These are phyloP conservation scores for Atherinomorus stipes DNA, from an alignment of 2,113 vertebrate species.

Conservation along the genomic window DNA sequence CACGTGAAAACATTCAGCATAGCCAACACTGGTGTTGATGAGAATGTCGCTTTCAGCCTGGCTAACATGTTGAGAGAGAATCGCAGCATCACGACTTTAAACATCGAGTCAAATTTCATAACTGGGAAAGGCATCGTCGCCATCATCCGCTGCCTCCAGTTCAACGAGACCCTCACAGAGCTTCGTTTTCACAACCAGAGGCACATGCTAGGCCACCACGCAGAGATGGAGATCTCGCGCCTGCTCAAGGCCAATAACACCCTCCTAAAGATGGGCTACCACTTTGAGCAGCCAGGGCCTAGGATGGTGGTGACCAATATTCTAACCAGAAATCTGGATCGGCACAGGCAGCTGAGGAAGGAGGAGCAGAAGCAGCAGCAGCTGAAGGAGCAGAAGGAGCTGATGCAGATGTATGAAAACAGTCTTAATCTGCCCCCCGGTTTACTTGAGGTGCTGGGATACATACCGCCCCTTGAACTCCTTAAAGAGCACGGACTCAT, in stretches of 20 bases:
- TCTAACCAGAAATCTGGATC: conserved; percentile 94
- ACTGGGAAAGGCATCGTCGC: conserved; percentile 94
- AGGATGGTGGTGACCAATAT: conserved; percentile 98
- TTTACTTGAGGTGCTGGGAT: conserved; percentile 89
- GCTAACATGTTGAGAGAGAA: conserved; percentile 98
- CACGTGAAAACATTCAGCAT: conserved; percentile 91
- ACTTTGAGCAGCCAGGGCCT: conserved; percentile 95
- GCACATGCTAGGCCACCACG: conserved; percentile 96
- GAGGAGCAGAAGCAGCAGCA: conserved; percentile 91
- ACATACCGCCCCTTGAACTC: conserved; percentile 65
- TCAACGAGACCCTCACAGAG: conserved; percentile 93
- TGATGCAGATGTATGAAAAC: conserved; percentile 89
- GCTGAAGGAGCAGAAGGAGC: conserved; percentile 86
- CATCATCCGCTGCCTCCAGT: conserved; percentile 96
- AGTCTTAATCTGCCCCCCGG: conserved; percentile 90
- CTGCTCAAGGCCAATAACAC: conserved; percentile 94
- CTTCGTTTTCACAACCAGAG: conserved; percentile 98
- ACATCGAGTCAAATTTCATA: conserved; percentile 95
- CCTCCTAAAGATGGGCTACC: conserved; percentile 96
- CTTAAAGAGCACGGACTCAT: conserved; percentile 64
- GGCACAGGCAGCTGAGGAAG: conserved; percentile 91
- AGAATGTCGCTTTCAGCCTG: conserved; percentile 88
- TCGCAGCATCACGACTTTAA: conserved; percentile 90
- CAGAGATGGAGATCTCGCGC: conserved; percentile 95
- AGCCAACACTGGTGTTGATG: conserved; percentile 94